phyloP scores from a whole-genome alignment of 2,113 vertebrate genomes.

The Serinus canaria region DNA sequence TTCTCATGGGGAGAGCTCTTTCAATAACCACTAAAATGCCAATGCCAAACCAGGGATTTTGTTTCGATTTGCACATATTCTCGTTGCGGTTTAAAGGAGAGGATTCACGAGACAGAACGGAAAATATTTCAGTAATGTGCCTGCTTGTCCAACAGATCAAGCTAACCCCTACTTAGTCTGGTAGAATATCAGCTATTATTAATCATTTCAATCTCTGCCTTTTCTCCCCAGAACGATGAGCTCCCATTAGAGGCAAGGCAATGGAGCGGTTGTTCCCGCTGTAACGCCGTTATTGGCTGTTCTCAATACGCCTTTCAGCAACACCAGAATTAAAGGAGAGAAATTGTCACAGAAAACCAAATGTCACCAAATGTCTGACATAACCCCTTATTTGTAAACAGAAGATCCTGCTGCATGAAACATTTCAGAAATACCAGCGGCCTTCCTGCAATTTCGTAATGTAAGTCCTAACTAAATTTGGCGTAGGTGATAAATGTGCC shows the following conservation, averaged over 20 bases:
- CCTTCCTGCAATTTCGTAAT: slow-evolving; percentile 62
- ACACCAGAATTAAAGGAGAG: slow-evolving; percentile 49
- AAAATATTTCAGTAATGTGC: background rate
- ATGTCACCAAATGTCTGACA: slow-evolving; percentile 72
- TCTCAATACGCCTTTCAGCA: slow-evolving; percentile 6
- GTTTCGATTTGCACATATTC: slow-evolving; percentile 49
- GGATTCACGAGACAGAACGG: background rate
- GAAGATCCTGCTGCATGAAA: slow-evolving; percentile 57
- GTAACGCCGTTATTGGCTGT: background rate
- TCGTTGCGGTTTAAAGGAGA: background rate
- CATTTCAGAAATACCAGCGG: slow-evolving; percentile 63
- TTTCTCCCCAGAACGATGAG: background rate
- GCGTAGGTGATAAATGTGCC: slow-evolving; percentile 56
- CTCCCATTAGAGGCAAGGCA: background rate
- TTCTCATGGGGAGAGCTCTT: slow-evolving; percentile 34
- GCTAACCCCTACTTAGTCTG: background rate
- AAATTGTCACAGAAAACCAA: slow-evolving; percentile 67
- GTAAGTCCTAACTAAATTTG: slow-evolving; percentile 55
- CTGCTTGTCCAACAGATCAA: background rate
- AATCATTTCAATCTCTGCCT: slow-evolving; percentile 1
- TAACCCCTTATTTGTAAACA: slow-evolving; percentile 78
- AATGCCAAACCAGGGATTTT: slow-evolving; percentile 31
- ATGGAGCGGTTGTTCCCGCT: slow-evolving; percentile 8
- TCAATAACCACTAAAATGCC: slow-evolving; percentile 4
- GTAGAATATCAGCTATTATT: slow-evolving; percentile 8